These are phyloP conservation scores for Calephelis perditalis DNA, from an alignment of 2,888 invertebrate genomes.

Conservation along the genomic window DNA sequence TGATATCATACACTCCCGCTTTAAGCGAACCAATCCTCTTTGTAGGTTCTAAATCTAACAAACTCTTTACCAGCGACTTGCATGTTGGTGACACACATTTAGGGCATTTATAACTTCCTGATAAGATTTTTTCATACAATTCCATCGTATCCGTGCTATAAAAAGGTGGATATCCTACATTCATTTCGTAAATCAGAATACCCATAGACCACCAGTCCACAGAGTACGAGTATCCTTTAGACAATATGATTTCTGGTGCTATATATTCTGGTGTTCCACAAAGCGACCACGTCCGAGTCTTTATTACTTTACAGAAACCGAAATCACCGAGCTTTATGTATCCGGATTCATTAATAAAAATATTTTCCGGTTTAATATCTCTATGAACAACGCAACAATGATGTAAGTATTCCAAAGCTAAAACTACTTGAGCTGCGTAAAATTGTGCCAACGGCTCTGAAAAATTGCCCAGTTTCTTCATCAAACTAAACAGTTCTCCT, in stretches of 20 bases:
- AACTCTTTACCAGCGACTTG: conserved; percentile 86
- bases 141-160: conserved; percentile 91
- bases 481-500: conserved; percentile 88
- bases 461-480: conserved; percentile 77
- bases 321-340: conserved; percentile 93
- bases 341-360: conserved; percentile 85
- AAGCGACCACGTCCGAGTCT: conserved; percentile 89
- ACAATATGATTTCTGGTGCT: conserved; percentile 93
- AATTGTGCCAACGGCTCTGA: conserved; percentile 88
- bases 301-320: conserved; percentile 91
- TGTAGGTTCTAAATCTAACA: conserved; percentile 79
- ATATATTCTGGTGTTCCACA: conserved; percentile 98
- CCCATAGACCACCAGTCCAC: conserved; percentile 98
- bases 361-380: conserved; percentile 94
- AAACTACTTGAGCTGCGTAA: conserved; percentile 92
- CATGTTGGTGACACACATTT: conserved; percentile 86
- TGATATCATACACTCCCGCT: conserved; percentile 92
- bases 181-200: conserved; percentile 91
- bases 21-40: conserved; percentile 91
- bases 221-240: conserved; percentile 92
- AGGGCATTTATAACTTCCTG: conserved; percentile 90
- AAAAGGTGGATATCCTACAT: conserved; percentile 94
- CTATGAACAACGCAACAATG: conserved; percentile 90
- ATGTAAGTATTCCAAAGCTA: conserved; percentile 94
- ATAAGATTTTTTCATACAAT: conserved; percentile 95